A percentile compares a stretch with the other conserved stretches of the same genome.
phyloP scores from a whole-genome alignment of 1,140 invertebrate genomes.

The Pemphigus obesinymphae region DNA sequence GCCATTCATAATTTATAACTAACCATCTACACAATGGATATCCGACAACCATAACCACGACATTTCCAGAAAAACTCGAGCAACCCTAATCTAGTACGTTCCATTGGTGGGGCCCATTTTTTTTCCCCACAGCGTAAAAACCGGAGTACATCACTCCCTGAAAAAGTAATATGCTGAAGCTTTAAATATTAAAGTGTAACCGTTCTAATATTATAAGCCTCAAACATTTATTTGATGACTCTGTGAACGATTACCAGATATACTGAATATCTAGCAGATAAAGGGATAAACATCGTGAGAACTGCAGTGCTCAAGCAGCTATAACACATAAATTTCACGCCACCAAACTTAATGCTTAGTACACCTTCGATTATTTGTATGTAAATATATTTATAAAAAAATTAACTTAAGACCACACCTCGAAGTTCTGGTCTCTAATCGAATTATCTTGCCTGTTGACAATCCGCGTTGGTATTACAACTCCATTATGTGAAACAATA shows the following conservation, averaged over 20 bases:
- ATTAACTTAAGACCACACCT: slow-evolving; percentile 77
- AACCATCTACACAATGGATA: slow-evolving; percentile 71
- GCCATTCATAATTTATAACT: slow-evolving; percentile 72
- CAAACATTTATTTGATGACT: slow-evolving; percentile 81
- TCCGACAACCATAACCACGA: slow-evolving; percentile 74
- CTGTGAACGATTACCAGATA: slow-evolving; percentile 68
- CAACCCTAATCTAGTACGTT: slow-evolving; percentile 71
- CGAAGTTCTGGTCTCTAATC: slow-evolving; percentile 70
- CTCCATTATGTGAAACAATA: too few species aligned
- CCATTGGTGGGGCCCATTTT: slow-evolving; percentile 67
- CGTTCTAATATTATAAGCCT: slow-evolving; percentile 58
- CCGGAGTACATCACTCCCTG: slow-evolving; percentile 87
- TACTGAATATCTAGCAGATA: slow-evolving; percentile 66
- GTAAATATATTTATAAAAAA: slow-evolving; percentile 77
- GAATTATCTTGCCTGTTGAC: slow-evolving; percentile 46
- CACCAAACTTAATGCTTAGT: slow-evolving; percentile 65
- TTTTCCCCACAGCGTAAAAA: slow-evolving; percentile 78
- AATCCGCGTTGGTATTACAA: too few species aligned
- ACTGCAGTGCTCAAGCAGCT: slow-evolving; percentile 76
- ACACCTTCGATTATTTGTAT: slow-evolving; percentile 71
- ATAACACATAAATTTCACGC: slow-evolving; percentile 67
- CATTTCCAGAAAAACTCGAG: slow-evolving; percentile 77
- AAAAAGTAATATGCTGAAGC: neutral
- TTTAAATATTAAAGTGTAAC: neutral
- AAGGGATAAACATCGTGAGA: slow-evolving; percentile 76